Evolutionary conservation across 1,140 invertebrate species (phyloP).

Genomic region (Philotrypesis tridentata): DNA sequence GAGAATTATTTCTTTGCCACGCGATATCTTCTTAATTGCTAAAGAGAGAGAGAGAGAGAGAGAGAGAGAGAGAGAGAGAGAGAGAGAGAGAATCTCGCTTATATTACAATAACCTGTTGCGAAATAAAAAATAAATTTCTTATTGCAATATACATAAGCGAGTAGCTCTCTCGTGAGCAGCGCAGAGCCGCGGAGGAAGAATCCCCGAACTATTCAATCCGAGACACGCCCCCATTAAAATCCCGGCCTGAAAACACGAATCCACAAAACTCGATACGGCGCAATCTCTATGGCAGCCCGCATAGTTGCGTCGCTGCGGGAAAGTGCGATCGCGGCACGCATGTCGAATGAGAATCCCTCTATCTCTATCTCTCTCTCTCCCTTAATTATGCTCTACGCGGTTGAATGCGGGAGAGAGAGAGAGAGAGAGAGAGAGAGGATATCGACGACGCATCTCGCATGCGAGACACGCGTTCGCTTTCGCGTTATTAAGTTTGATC

Average conservation of each 20-base stretch:
- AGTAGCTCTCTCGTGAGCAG: no score
- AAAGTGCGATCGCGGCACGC: constrained; percentile 54
- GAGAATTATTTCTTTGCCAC: constrained; percentile 3
- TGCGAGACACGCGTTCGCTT: constrained; percentile 57
- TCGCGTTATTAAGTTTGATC: constrained; percentile 72
- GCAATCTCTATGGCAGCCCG: neutral
- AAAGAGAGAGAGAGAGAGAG: no score
- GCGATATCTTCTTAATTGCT: constrained; percentile 29
- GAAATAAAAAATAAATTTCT: no score
- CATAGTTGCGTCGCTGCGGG: constrained; percentile 1
- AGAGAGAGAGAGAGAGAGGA: no score
- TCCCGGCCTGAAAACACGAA: no score
- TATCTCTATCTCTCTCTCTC: constrained; percentile 34
- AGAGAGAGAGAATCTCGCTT: no score
- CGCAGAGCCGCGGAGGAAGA: no score
- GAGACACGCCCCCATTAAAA: no score
- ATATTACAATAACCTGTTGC: no score
- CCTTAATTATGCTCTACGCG: constrained; percentile 63
- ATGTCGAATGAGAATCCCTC: constrained; percentile 54
- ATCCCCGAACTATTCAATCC: no score
- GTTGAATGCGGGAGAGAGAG: constrained; percentile 59
- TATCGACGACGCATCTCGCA: constrained; percentile 57
- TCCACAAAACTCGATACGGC: neutral
- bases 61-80: no score
- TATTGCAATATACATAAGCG: no score